Evolutionary conservation across 2,113 vertebrate species (phyloP).

Genomic region (Erpornis zantholeuca): DNA sequence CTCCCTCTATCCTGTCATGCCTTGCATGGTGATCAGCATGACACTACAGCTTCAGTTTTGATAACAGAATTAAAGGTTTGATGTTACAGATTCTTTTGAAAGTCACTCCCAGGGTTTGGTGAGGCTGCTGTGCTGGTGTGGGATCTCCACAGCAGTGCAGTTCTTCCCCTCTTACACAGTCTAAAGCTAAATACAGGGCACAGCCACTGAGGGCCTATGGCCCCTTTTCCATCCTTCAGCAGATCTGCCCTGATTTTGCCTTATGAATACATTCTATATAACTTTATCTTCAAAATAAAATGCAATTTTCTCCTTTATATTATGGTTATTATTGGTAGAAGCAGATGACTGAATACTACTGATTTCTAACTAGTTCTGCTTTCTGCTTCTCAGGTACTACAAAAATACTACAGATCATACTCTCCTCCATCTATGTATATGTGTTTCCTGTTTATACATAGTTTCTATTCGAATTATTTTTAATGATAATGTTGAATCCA

Average conservation of each 20-base stretch:
- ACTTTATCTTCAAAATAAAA: background rate
- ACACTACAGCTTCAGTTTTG: background rate
- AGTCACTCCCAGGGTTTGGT: background rate
- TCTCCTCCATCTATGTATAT: background rate
- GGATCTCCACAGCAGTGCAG: background rate
- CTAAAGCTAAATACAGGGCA: background rate
- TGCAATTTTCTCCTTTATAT: background rate
- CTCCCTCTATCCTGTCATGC: background rate
- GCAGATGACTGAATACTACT: background rate
- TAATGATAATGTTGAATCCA: background rate
- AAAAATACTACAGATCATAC: background rate
- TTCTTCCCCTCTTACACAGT: background rate
- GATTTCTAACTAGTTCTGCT: background rate
- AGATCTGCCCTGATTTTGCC: background rate
- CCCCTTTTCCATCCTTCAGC: background rate
- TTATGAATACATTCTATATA: background rate
- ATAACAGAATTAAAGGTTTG: background rate
- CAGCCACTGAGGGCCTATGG: background rate
- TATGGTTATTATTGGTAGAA: background rate
- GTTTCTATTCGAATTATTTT: background rate
- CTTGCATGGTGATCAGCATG: background rate
- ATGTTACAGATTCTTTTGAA: background rate
- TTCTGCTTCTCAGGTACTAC: background rate
- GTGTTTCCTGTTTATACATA: background rate
- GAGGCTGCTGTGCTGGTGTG: background rate